Percentiles rank a stretch among this genome's conserved stretches.
phyloP scores from a whole-genome alignment of 2,797 vertebrate genomes.

The Tokudaia tokunoshimensis region DNA sequence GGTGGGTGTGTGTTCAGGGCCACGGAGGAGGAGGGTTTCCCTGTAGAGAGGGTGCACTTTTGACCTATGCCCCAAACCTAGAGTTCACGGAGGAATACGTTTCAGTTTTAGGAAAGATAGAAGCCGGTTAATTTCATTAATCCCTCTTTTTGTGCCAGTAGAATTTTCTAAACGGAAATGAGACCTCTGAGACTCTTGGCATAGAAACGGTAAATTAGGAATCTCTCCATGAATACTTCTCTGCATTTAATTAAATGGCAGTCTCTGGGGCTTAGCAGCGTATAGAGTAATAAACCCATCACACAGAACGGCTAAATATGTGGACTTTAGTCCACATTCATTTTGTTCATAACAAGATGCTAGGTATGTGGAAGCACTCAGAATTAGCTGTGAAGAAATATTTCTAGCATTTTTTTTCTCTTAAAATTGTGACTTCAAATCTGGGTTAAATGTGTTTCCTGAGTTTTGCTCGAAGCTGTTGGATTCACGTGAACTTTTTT shows the following conservation, averaged over 20 bases:
- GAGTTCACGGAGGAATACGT: not conserved
- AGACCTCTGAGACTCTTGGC: conserved; percentile 64
- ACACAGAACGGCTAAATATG: conserved; percentile 14
- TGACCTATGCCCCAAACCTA: conserved; percentile 1
- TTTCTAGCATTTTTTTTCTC: conserved; percentile 22
- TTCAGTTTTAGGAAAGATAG: conserved; percentile 37
- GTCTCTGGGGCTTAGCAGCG: conserved; percentile 14
- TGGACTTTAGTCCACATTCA: not conserved
- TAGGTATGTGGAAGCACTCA: not conserved
- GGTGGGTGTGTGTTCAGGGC: not conserved
- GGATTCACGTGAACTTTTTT: not conserved
- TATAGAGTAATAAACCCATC: conserved; percentile 62
- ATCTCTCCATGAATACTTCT: conserved; percentile 41
- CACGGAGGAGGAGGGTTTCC: not conserved
- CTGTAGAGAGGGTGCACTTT: not conserved
- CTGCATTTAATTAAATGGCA: conserved; percentile 69
- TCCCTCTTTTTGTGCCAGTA: conserved; percentile 30
- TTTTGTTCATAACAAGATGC: not conserved
- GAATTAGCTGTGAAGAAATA: conserved; percentile 53
- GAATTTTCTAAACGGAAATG: conserved; percentile 64
- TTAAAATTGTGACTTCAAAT: not conserved
- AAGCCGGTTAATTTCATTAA: conserved; percentile 68
- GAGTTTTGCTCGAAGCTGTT: not conserved
- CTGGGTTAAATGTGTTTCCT: conserved; percentile 16
- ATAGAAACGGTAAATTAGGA: conserved; percentile 67